These are phyloP conservation scores for Myodes glareolus DNA, from an alignment of 2,113 vertebrate species.

Conservation along the genomic window DNA sequence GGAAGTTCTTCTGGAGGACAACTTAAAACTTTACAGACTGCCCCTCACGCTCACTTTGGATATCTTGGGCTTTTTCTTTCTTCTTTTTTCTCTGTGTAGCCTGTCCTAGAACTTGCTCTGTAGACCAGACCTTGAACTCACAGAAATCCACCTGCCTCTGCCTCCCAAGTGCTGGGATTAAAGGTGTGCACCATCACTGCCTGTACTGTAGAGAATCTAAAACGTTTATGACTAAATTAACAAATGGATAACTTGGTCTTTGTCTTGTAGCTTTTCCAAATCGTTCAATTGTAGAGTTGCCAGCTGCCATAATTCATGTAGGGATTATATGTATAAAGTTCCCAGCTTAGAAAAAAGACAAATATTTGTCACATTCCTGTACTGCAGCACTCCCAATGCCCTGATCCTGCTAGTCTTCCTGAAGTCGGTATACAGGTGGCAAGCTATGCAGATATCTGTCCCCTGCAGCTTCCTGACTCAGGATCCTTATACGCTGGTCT, in stretches of 20 bases:
- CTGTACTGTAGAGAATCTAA: slow-evolving; percentile 4
- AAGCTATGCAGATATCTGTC: neutral
- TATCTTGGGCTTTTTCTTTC: neutral
- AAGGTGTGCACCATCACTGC: neutral
- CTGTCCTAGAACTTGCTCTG: neutral
- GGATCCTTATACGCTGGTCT: neutral
- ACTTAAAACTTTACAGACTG: slow-evolving; percentile 29
- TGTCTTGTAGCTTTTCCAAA: neutral
- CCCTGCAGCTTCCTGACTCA: neutral
- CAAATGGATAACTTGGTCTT: neutral
- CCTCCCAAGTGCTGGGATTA: neutral
- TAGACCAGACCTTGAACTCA: neutral
- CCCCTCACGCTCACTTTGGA: neutral
- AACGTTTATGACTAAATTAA: neutral
- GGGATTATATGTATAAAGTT: neutral
- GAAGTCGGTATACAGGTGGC: neutral
- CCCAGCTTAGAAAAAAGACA: neutral
- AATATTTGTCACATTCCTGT: neutral
- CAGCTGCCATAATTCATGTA: neutral
- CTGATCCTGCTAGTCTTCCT: neutral
- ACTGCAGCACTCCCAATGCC: neutral
- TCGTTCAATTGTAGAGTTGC: neutral
- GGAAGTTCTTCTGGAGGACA: neutral
- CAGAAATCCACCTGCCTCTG: neutral
- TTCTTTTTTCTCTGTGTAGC: neutral